A percentile compares a stretch with the other conserved stretches of the same genome.
Conservation (phyloP, 2,113 vertebrate genomes). For the Podilymbus podiceps region DNA sequence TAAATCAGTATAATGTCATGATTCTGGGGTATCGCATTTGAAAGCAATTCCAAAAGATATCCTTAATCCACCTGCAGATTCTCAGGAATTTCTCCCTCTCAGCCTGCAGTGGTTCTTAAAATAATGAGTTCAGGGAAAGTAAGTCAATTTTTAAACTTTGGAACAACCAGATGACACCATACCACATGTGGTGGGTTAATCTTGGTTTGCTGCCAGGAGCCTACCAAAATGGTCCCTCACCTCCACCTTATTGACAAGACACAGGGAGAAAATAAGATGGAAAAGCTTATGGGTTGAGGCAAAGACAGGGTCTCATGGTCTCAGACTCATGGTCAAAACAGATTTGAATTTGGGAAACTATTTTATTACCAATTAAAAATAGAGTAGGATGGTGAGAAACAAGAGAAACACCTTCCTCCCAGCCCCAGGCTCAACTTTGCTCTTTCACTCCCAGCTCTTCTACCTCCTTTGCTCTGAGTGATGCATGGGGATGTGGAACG, state of each 20-base stretch:
- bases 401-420: neutral
- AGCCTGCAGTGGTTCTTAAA: neutral
- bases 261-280: neutral
- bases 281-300: rapidly evolving
- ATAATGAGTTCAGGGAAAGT: neutral
- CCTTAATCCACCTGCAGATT: neutral
- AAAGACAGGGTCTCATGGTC: neutral
- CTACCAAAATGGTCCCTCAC: rapidly evolving
- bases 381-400: neutral
- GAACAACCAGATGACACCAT: neutral
- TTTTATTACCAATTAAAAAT: neutral
- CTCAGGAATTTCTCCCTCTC: neutral
- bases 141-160: neutral
- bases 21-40: neutral
- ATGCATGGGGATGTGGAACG: rapidly evolving
- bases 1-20: neutral
- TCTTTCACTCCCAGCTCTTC: neutral
- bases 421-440: neutral
- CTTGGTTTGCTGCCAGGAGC: neutral
- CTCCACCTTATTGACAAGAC: neutral
- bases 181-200: rapidly evolving
- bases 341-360: neutral
- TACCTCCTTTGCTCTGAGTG: neutral
- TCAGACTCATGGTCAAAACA: neutral
- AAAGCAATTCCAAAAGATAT: neutral